phyloP scores from a whole-genome alignment of 1,140 invertebrate genomes.

The Nephotettix cincticeps region DNA sequence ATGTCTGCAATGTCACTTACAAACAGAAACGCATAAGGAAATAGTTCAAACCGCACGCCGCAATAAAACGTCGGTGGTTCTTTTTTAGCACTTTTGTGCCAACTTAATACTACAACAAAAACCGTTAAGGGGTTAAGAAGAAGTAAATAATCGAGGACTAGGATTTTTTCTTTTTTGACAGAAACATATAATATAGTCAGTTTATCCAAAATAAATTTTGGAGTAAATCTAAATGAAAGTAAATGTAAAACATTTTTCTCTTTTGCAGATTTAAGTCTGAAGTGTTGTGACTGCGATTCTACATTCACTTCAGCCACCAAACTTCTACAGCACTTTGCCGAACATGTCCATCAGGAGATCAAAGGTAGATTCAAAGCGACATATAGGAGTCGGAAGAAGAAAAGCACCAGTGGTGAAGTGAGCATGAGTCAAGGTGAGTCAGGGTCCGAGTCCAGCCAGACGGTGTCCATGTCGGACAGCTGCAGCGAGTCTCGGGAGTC shows the following conservation, averaged over 20 bases:
- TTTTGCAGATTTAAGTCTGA: slow-evolving; percentile 39
- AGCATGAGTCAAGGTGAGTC: background rate
- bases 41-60: too few relatives aligned
- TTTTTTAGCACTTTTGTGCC: too few relatives aligned
- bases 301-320: slow-evolving; percentile 42
- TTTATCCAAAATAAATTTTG: background rate
- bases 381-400: background rate
- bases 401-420: slow-evolving; percentile 7
- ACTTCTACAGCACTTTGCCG: slow-evolving; percentile 43
- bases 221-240: too few relatives aligned
- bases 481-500: slow-evolving; percentile 8
- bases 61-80: too few relatives aligned
- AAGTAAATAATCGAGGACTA: too few relatives aligned
- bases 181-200: background rate
- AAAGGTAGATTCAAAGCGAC: background rate
- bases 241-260: slow-evolving; percentile 9
- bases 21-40: too few relatives aligned
- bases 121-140: too few relatives aligned
- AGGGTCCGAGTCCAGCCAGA: background rate
- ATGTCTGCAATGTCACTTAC: too few relatives aligned
- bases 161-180: background rate
- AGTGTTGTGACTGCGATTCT: slow-evolving; percentile 42
- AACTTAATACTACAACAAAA: too few relatives aligned
- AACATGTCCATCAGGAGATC: slow-evolving; percentile 37
- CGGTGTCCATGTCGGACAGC: background rate